These are phyloP conservation scores for Orchesellides sinensis DNA, from an alignment of 2,888 invertebrate species.

Conservation along the genomic window DNA sequence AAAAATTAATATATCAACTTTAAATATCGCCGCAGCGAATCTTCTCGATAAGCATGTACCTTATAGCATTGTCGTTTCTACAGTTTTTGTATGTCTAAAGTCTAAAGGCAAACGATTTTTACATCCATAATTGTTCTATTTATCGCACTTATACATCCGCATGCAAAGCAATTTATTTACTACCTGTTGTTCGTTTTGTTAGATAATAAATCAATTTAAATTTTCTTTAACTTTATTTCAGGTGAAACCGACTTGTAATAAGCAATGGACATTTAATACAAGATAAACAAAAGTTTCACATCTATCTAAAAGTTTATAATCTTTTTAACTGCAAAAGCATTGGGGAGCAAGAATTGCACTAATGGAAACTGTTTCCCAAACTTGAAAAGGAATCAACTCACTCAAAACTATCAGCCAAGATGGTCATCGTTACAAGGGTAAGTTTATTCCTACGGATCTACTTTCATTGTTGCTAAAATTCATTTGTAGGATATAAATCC, in stretches of 20 bases:
- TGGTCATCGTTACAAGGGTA: constrained; percentile 72
- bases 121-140: too few species aligned
- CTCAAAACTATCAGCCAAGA: constrained; percentile 50
- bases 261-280: background rate
- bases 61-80: too few species aligned
- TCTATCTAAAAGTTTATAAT: background rate
- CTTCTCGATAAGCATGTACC: too few species aligned
- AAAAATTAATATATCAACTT: too few species aligned
- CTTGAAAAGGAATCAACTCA: background rate
- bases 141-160: too few species aligned
- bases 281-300: background rate
- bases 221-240: constrained; percentile 14
- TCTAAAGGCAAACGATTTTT: too few species aligned
- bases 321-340: background rate
- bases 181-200: too few species aligned
- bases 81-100: too few species aligned
- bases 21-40: too few species aligned
- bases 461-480: background rate
- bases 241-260: constrained; percentile 16
- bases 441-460: constrained; percentile 27
- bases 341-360: constrained; percentile 23
- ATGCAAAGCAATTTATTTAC: too few species aligned
- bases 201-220: background rate
- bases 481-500: background rate
- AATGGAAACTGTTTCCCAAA: constrained; percentile 36